phyloP scores from a whole-genome alignment of 2,797 vertebrate species.

The Darevskia mixta region DNA sequence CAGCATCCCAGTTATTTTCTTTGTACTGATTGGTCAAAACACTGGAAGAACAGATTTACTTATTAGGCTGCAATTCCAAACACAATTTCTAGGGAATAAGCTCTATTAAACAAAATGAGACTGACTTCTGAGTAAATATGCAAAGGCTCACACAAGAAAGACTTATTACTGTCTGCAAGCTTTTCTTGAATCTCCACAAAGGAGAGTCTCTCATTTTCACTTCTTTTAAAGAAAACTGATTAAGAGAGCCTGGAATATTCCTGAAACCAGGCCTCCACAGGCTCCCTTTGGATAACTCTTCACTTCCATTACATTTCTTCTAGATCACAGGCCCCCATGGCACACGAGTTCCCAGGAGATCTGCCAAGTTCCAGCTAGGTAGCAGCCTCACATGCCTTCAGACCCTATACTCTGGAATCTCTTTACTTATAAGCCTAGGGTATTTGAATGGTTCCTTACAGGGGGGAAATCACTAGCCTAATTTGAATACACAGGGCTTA shows the following conservation, averaged over 20 bases:
- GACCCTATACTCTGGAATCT: too few species aligned
- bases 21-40: neutral
- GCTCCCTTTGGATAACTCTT: neutral
- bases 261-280: neutral
- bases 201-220: neutral
- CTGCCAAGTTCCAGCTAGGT: too few species aligned
- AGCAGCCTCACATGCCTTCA: too few species aligned
- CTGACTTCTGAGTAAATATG: neutral
- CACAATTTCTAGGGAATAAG: neutral
- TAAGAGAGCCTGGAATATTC: neutral
- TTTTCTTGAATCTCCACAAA: neutral
- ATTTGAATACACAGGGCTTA: constrained; percentile 40
- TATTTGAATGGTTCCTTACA: neutral
- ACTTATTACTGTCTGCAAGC: neutral
- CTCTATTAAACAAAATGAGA: too few species aligned
- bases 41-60: neutral
- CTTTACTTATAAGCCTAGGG: neutral
- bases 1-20: too few species aligned
- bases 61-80: neutral
- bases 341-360: too few species aligned
- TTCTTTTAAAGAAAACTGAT: neutral
- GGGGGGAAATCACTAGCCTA: neutral
- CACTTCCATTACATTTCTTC: too few species aligned
- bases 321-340: too few species aligned
- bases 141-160: neutral